A percentile compares a stretch with the other conserved stretches of the same genome.
These are phyloP conservation scores for Balanococcus diminutus DNA, from an alignment of 2,888 invertebrate genomes.

Conservation along the genomic window DNA sequence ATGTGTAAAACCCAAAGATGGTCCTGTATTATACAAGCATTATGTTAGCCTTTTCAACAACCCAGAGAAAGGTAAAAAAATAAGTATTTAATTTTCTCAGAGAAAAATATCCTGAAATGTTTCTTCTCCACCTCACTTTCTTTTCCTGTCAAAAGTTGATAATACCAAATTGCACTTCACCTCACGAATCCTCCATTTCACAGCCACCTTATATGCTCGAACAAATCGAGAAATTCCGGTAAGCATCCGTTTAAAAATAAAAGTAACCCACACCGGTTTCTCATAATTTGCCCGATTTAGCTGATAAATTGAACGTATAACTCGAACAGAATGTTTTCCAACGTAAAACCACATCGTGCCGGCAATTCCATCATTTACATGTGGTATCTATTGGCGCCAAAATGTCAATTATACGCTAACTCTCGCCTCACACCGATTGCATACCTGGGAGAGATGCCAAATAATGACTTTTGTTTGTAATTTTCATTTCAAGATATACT, in stretches of 20 bases:
- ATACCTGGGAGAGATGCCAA: neutral
- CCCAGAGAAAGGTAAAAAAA: too few relatives aligned
- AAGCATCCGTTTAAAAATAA: neutral
- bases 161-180: too few relatives aligned
- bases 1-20: too few relatives aligned
- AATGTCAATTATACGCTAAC: slow-evolving; percentile 33
- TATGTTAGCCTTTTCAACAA: too few relatives aligned
- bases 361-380: neutral
- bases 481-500: neutral
- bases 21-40: too few relatives aligned
- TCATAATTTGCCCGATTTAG: neutral
- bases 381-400: slow-evolving; percentile 30
- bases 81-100: too few relatives aligned
- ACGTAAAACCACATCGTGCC: neutral
- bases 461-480: neutral
- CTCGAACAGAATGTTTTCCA: neutral
- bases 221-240: too few relatives aligned
- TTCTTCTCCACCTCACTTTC: too few relatives aligned
- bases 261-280: neutral
- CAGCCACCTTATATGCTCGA: too few relatives aligned
- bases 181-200: too few relatives aligned
- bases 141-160: too few relatives aligned
- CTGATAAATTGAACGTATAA: neutral
- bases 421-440: neutral
- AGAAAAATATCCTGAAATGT: too few relatives aligned